Conservation (phyloP, 1,140 invertebrate genomes). For the Matsumurasca onukii region DNA sequence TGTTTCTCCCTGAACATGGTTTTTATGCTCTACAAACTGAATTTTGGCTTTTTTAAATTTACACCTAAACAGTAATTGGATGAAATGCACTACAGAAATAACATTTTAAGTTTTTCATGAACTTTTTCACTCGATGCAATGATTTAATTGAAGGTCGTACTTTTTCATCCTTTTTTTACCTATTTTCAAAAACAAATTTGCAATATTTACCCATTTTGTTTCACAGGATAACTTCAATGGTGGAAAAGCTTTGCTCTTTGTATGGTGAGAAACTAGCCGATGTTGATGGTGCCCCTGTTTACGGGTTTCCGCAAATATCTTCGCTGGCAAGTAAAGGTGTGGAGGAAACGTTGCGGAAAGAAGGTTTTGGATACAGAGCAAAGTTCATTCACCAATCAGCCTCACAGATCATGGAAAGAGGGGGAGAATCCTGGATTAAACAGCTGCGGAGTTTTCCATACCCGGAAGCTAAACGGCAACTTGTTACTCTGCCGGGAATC, state of each 20-base stretch:
- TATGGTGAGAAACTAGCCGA: conserved; percentile 78
- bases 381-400: conserved; percentile 80
- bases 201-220: conserved; percentile 40
- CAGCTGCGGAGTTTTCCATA: conserved; percentile 68
- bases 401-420: conserved; percentile 62
- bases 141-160: neutral
- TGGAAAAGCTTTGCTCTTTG: conserved; percentile 81
- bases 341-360: conserved; percentile 67
- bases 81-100: too few relatives aligned
- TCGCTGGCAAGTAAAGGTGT: conserved; percentile 60
- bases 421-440: conserved; percentile 70
- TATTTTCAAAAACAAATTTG: neutral
- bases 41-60: too few relatives aligned
- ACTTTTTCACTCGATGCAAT: neutral
- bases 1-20: too few relatives aligned
- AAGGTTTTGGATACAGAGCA: conserved; percentile 93
- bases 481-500: conserved; percentile 80
- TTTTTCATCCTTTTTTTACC: neutral
- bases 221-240: conserved; percentile 83
- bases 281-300: conserved; percentile 65
- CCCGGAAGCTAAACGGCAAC: conserved; percentile 65
- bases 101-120: too few relatives aligned
- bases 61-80: too few relatives aligned
- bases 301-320: conserved; percentile 78
- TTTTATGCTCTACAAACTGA: too few relatives aligned